Base-by-base conservation (phyloP, 2,888 invertebrate genomes). In the Periphyllus acericola region DNA sequence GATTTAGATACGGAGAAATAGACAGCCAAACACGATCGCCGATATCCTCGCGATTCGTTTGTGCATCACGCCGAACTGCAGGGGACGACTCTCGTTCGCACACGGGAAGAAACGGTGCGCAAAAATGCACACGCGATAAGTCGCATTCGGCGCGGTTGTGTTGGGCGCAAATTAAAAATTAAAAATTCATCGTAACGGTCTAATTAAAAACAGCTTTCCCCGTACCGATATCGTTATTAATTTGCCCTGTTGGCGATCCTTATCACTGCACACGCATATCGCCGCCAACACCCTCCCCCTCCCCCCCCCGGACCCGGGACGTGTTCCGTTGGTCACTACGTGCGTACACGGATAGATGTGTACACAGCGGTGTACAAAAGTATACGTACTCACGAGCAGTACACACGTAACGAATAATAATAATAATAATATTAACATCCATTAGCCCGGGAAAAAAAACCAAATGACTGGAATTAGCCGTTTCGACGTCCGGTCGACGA, bases 171-270 rank as follows among this genome's bases (percentile, higher is more conserved):
- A 86, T 86, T 86, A 86, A 86, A 86, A 79, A 86, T 86, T 80
- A 80, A 86, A 86, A 86, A 86, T 86, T 72, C 86, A 72, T 80
- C 86, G 86, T 80, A 79, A 86, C 76, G 55, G 79, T 79, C 79
- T 86, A 86, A 86, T 86, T 86, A 86, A 86, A 86, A 79, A 86
- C 86, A 71, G 72, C 79, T 86, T 86, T 86, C 72, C 71, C 4
- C 25, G 40, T 84, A 66, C 60, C n/a, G n/a, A n/a, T 40, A 36
- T 32, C 72, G 66, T 66, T 84, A 86, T 86, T 86, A 86, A 79
- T 86, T 86, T 86, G 34, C 36, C 8, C 79, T 55, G 79, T 55
- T 86, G 71, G 52, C 36, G 78, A 86, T 86, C 36, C 55, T 79
- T 79, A 85, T 79, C 79, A 71, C n/a, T n/a, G n/a, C 79, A 86